Percentiles rank a stretch among this genome's conserved stretches.
These are phyloP conservation scores for Streptopelia turtur DNA, from an alignment of 2,797 vertebrate species.

Conservation along the genomic window DNA sequence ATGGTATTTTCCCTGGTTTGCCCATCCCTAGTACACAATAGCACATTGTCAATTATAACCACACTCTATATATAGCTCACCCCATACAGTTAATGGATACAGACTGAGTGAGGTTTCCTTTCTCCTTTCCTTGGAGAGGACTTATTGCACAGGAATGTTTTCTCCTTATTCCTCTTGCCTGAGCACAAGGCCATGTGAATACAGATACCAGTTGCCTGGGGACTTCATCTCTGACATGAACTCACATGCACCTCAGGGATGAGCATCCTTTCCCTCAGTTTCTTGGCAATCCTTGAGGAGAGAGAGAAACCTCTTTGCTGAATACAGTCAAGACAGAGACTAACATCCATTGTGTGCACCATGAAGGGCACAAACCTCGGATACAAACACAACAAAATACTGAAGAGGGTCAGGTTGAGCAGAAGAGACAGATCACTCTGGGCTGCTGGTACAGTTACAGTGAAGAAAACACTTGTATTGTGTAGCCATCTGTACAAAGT, in stretches of 20 bases:
- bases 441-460: neutral
- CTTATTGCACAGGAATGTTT: constrained; percentile 58
- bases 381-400: neutral
- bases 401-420: neutral
- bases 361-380: neutral
- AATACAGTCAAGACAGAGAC: neutral
- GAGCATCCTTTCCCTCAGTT: neutral
- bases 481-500: neutral
- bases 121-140: constrained; percentile 55
- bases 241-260: neutral
- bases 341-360: neutral
- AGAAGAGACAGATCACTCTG: neutral
- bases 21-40: neutral
- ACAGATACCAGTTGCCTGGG: neutral
- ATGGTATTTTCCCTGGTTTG: neutral
- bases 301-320: neutral
- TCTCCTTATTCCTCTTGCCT: constrained; percentile 13
- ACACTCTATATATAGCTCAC: neutral
- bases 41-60: neutral
- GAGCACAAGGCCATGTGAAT: neutral
- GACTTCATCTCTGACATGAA: neutral
- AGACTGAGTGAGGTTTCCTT: constrained; percentile 67
- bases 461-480: neutral
- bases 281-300: neutral
- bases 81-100: neutral